Conservation (phyloP, 2,113 vertebrate genomes). For the Phylloscopus trochiloides region DNA sequence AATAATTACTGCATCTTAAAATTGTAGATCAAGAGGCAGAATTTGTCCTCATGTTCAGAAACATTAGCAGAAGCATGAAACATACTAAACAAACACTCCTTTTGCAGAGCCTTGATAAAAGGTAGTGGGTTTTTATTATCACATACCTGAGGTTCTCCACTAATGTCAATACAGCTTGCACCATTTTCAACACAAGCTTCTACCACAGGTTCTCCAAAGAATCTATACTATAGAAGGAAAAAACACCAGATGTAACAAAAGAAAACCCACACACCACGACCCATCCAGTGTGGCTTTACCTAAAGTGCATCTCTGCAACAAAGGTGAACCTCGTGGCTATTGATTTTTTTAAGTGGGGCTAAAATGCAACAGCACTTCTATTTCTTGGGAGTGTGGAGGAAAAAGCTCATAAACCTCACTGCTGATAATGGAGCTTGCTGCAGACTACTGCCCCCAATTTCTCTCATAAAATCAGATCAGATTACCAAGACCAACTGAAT, state of each 20-base stretch:
- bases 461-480: not conserved
- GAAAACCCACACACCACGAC: not conserved
- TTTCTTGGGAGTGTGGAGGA: not conserved
- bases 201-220: constrained; percentile 90
- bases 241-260: not conserved
- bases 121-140: not conserved
- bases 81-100: not conserved
- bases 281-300: not conserved
- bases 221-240: constrained; percentile 83
- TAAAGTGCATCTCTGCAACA: not conserved
- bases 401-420: not conserved
- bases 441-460: not conserved
- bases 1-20: not conserved
- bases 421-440: not conserved
- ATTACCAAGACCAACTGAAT: not conserved
- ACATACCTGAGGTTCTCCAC: constrained; percentile 92
- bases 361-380: not conserved
- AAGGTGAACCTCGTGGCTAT: not conserved
- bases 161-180: constrained; percentile 88
- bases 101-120: not conserved
- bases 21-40: not conserved
- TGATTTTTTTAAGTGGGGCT: not conserved
- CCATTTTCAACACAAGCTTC: constrained; percentile 94
- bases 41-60: not conserved
- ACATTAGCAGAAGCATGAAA: not conserved